These are phyloP conservation scores for Hafferia zeledoni DNA, from an alignment of 2,797 vertebrate species.

Conservation along the genomic window DNA sequence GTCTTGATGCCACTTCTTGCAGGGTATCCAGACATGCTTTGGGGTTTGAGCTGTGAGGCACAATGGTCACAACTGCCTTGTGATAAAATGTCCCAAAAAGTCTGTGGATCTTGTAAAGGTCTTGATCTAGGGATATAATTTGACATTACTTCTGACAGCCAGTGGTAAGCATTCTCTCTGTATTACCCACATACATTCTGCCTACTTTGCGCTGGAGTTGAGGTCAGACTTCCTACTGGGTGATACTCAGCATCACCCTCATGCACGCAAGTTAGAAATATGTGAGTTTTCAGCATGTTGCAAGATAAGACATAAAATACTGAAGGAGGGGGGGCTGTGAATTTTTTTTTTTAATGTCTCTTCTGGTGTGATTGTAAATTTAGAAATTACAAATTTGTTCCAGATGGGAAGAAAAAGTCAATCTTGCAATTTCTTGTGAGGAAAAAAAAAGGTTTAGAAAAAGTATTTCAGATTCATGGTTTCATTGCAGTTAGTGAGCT, in stretches of 20 bases:
- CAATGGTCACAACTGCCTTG: fast-evolving
- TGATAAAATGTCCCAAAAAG: not conserved
- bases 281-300: not conserved
- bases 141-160: not conserved
- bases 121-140: not conserved
- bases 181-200: not conserved
- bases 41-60: not conserved
- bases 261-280: not conserved
- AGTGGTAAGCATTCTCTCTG: not conserved
- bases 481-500: not conserved
- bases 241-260: not conserved
- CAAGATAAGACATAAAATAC: not conserved
- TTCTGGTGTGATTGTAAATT: not conserved
- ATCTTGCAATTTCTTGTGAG: not conserved
- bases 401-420: not conserved
- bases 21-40: fast-evolving
- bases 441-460: not conserved
- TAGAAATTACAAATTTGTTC: not conserved
- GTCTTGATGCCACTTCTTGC: not conserved
- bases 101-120: not conserved
- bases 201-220: not conserved
- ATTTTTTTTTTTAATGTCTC: not conserved
- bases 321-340: not conserved
- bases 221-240: not conserved
- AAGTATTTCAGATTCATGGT: not conserved